phyloP scores from a whole-genome alignment of 2,113 vertebrate genomes.

The Leuciscus idus region DNA sequence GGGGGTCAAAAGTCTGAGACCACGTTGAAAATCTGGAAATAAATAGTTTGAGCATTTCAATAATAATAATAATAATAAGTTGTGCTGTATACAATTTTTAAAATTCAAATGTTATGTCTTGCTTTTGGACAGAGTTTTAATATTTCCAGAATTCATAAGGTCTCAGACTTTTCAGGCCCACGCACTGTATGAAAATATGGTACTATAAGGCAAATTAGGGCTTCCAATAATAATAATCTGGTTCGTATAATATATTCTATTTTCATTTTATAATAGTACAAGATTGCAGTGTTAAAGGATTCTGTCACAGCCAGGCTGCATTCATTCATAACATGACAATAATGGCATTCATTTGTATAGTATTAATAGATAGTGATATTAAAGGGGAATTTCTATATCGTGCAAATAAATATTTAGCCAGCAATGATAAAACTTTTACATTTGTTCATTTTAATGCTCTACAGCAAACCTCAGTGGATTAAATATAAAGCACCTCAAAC shows the following conservation, averaged over 20 bases:
- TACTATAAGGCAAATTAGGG: not conserved
- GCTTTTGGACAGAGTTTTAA: too few relatives aligned
- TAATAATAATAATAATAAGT: not conserved
- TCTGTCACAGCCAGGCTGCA: not conserved
- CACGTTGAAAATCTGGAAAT: not conserved
- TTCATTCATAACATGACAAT: not conserved
- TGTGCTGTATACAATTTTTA: not conserved
- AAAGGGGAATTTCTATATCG: not conserved
- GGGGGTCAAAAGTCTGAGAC: not conserved
- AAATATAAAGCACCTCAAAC: not conserved
- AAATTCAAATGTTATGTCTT: too few relatives aligned
- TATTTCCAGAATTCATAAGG: too few relatives aligned
- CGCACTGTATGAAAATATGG: not conserved
- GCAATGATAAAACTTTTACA: conserved; percentile 19
- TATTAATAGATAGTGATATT: not conserved
- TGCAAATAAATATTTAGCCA: conserved; percentile 1
- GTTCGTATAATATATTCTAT: not conserved
- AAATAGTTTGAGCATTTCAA: not conserved
- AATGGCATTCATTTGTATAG: not conserved
- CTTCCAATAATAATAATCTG: not conserved
- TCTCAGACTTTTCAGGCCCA: not conserved
- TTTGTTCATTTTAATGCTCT: conserved; percentile 15
- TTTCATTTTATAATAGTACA: not conserved
- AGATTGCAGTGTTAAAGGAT: not conserved
- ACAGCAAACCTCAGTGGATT: conserved; percentile 1